Evolutionary conservation across 2,113 vertebrate species (phyloP).

Genomic region (Leuciscus idus): DNA sequence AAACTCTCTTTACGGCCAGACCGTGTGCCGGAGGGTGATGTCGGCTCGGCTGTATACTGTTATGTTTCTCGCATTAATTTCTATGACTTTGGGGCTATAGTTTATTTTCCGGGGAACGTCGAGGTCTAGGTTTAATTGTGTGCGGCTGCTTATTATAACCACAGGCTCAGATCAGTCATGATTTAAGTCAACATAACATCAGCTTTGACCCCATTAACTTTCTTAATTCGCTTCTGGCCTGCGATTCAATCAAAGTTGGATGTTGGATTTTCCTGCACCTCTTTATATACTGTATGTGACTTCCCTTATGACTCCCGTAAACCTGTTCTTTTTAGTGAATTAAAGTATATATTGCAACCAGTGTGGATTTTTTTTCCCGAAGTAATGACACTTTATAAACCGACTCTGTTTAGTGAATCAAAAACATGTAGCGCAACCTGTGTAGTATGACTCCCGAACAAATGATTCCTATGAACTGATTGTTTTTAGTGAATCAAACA

Average conservation of each 20-base stretch:
- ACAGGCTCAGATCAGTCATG: conserved; percentile 3
- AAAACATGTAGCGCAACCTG: too few species aligned
- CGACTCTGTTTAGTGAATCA: too few species aligned
- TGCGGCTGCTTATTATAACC: conserved; percentile 2
- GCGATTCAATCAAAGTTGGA: not conserved
- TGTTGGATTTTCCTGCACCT: not conserved
- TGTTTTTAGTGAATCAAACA: too few species aligned
- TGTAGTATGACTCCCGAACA: too few species aligned
- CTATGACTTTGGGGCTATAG: not conserved
- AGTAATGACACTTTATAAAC: too few species aligned
- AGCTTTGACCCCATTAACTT: not conserved
- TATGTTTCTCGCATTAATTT: conserved; percentile 21
- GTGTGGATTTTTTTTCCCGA: too few species aligned
- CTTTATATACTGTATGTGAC: not conserved
- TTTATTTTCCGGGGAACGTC: not conserved
- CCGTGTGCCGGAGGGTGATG: conserved; percentile 44
- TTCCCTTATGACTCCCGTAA: too few species aligned
- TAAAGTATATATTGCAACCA: too few species aligned
- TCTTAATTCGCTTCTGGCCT: conserved; percentile 4
- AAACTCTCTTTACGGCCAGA: conserved; percentile 47
- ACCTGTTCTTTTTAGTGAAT: too few species aligned
- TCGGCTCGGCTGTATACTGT: conserved; percentile 5
- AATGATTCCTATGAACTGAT: too few species aligned
- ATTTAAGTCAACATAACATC: conserved; percentile 1
- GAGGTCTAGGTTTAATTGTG: conserved; percentile 6